A percentile compares a stretch with the other conserved stretches of the same genome.
phyloP scores from a whole-genome alignment of 2,113 vertebrate species.

The Sapayoa aenigma region DNA sequence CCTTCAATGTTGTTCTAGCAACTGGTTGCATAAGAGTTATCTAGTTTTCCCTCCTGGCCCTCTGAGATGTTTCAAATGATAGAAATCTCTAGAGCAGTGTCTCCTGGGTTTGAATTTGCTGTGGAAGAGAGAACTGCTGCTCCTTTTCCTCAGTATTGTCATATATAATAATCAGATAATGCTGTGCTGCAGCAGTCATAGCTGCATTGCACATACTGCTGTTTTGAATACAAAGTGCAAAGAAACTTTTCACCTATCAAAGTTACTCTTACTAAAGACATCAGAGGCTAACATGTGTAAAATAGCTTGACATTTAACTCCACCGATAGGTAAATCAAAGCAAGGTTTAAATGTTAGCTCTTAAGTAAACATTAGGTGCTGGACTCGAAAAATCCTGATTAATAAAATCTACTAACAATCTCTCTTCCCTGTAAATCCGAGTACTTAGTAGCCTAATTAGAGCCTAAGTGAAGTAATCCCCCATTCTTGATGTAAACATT shows the following conservation, averaged over 20 bases:
- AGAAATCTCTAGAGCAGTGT: not conserved
- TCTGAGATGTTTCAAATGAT: not conserved
- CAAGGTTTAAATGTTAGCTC: not conserved
- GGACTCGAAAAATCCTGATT: not conserved
- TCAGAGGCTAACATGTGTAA: not conserved
- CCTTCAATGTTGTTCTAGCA: not conserved
- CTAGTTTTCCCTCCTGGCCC: not conserved
- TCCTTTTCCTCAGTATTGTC: not conserved
- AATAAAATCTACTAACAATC: not conserved
- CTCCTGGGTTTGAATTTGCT: not conserved
- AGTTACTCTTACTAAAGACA: not conserved
- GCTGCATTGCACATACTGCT: not conserved
- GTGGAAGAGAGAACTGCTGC: not conserved
- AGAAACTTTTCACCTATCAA: not conserved
- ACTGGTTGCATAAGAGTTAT: not conserved
- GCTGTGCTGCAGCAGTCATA: not conserved
- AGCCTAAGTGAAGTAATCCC: not conserved
- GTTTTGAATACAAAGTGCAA: not conserved
- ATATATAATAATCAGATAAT: not conserved
- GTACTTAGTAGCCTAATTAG: not conserved
- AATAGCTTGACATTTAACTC: not conserved
- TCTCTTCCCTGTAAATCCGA: not conserved
- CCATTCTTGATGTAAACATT: not conserved
- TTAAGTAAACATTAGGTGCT: not conserved
- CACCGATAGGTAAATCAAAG: not conserved